A percentile compares a stretch with the other conserved stretches of the same genome.
These are phyloP conservation scores for Lithophane semibrunnea DNA, from an alignment of 2,888 invertebrate species.

Conservation along the genomic window DNA sequence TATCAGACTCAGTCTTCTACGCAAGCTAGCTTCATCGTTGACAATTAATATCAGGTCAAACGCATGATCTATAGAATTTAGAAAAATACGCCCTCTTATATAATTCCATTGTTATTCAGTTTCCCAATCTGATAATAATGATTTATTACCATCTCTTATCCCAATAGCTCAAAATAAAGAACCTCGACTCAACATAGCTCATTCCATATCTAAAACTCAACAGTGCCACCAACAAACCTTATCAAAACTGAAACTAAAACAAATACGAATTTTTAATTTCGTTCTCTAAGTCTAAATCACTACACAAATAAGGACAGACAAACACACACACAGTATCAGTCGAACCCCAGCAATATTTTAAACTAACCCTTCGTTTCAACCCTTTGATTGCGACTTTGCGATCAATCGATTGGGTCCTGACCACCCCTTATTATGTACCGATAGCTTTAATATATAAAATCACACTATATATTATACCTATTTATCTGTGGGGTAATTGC, in stretches of 20 bases:
- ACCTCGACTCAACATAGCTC: neutral
- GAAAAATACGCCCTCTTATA: neutral
- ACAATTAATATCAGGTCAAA: neutral
- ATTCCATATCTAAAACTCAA: neutral
- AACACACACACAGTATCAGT: constrained; percentile 65
- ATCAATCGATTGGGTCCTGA: constrained; percentile 86
- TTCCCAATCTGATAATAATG: neutral
- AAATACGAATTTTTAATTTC: constrained; percentile 42
- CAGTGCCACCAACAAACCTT: neutral
- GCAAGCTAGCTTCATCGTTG: no score
- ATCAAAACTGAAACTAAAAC: constrained; percentile 10
- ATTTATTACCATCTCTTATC: neutral
- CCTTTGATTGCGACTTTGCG: constrained; percentile 77
- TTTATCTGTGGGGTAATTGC: neutral
- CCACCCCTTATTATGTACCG: constrained; percentile 86
- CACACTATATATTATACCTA: constrained; percentile 7
- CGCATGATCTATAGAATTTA: neutral
- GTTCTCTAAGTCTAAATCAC: constrained; percentile 48
- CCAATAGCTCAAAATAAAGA: neutral
- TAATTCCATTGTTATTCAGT: neutral
- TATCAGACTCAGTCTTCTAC: no score
- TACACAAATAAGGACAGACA: constrained; percentile 56
- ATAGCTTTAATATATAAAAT: constrained; percentile 70
- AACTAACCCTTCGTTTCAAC: constrained; percentile 81
- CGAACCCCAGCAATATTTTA: constrained; percentile 86